Conservation (phyloP, 2,797 vertebrate species). For the Chiloscyllium punctatum region DNA sequence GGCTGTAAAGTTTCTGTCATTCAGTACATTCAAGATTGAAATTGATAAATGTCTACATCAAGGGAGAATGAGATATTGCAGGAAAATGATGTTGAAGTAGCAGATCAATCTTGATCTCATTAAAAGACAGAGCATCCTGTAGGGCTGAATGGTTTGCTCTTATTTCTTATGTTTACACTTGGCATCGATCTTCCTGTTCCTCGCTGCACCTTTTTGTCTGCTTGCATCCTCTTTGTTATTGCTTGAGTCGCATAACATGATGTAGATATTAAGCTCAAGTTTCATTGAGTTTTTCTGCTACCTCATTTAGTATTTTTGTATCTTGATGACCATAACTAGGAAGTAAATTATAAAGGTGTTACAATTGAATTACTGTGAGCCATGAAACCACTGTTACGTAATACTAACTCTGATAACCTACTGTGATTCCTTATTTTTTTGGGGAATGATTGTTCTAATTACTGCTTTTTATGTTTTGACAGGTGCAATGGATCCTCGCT, state of each 20-base stretch:
- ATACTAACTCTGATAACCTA: not conserved
- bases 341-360: not conserved
- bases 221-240: not conserved
- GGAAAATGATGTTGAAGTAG: no score
- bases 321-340: not conserved
- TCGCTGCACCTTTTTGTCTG: not conserved
- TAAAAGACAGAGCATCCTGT: no score
- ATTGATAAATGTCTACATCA: no score
- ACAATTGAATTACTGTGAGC: not conserved
- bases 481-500: conserved; percentile 52
- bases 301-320: not conserved
- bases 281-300: not conserved
- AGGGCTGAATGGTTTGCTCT: no score
- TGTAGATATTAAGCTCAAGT: not conserved
- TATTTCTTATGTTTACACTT: not conserved
- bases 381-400: not conserved
- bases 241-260: no score
- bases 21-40: no score
- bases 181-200: not conserved
- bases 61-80: no score
- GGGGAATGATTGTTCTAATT: not conserved
- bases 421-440: not conserved
- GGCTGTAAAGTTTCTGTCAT: no score
- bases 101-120: no score
- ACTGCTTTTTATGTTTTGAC: conserved; percentile 34